Evolutionary conservation across 2,113 vertebrate species (phyloP), one percentile per base, ranked within the genome.

Genomic region (Oncorhynchus kisutch): DNA sequence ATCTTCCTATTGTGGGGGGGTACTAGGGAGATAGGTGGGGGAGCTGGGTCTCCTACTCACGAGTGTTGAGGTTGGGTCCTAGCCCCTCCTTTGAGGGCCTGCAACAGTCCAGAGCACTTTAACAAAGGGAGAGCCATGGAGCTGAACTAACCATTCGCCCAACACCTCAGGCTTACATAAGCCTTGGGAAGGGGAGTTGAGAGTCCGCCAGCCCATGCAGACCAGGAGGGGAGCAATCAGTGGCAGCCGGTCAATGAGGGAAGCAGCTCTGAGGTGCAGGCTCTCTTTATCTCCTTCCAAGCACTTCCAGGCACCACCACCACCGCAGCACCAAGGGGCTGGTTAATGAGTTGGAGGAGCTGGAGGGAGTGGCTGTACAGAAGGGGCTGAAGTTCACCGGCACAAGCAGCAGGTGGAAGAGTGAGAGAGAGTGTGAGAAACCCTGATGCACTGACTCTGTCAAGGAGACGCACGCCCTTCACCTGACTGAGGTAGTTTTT

Each of bases 261-360:
- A 20, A 14, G 20, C n/a, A 22, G 54, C 71, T 72, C 16, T 49
- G 39, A 54, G 51, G 51, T 54, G 51, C 24, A 6, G n/a, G 6
- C 14, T 59, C 51, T 59, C n/a, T 62, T 22, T 9, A n/a, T 22
- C 16, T 57, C 54, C 54, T 45, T 45, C 39, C 39, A 45, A 45
- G 39, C 39, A 45, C 39, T 45, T 45, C 51, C 51, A 54, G 51
- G 51, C 51, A 54, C 3, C 27, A 31, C 74, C 24, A 39, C 18
- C 67, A 68, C 29, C 6, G 18, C 5, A 68, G 3, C 8, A 45
- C 67, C 31, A 39, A 39, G 31, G 27, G 16, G 59, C 67, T 78
- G 65, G 83, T 86, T 87, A 89, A 87, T 84, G 78, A 85, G 81
- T 88, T 62, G 73, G 51, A 22, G 72, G 70, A 73, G 70, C 14